Evolutionary conservation across 1,140 invertebrate genomes (phyloP).

Genomic region (Drosophila sproati): DNA sequence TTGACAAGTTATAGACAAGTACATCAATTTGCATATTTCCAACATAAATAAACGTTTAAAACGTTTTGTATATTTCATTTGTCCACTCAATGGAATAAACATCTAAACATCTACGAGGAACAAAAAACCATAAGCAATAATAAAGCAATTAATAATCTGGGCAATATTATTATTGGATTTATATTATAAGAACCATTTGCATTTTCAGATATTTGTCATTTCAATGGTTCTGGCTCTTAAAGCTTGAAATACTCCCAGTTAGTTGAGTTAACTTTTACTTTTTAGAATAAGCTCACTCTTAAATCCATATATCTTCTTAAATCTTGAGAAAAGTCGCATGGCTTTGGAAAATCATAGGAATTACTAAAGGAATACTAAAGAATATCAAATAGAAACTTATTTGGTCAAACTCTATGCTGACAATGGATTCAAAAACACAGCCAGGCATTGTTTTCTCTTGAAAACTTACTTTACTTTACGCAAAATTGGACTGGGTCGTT

Average conservation of each 20-base stretch:
- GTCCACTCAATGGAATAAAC: too few species aligned
- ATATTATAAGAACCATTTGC: too few species aligned
- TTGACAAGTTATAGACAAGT: background rate
- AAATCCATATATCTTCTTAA: background rate
- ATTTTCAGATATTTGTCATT: too few species aligned
- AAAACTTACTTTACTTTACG: constrained; percentile 73
- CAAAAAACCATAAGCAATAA: background rate
- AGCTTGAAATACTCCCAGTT: background rate
- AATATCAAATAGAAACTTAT: constrained; percentile 16
- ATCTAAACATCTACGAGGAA: background rate
- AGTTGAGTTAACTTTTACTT: background rate
- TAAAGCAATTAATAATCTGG: background rate
- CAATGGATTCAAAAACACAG: constrained; percentile 23
- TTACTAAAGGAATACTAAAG: constrained; percentile 25
- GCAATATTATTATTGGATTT: too few species aligned
- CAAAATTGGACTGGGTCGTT: constrained; percentile 50
- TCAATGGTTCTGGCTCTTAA: too few species aligned
- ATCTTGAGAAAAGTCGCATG: background rate
- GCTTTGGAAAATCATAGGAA: background rate
- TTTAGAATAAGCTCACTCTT: background rate
- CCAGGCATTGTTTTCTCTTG: constrained; percentile 54
- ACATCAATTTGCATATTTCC: background rate
- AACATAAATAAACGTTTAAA: background rate
- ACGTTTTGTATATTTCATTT: too few species aligned
- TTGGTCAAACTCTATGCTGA: constrained; percentile 14